Base-by-base conservation (phyloP, 2,797 vertebrate genomes). In the Enteromius viviparus region DNA sequence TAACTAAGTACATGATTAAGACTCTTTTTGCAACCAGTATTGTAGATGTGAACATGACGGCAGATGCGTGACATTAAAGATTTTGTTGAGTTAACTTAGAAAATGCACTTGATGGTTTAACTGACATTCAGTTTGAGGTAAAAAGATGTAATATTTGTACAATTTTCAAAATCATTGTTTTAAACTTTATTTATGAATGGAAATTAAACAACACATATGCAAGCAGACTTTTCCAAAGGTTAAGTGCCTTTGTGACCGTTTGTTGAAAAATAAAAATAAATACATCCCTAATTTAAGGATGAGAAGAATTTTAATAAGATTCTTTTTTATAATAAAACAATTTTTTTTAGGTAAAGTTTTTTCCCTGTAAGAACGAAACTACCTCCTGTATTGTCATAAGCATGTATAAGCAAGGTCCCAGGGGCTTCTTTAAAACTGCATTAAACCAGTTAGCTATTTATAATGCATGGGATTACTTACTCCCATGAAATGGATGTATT, bases 391-490 rank as follows among this genome's bases (percentile, higher is more conserved):
- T 55, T 79, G 19, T 82, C 32, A 84, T 69, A 45, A n/a, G 74
- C 40, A 40, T 21, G 42, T 72, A 74, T 65, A 29, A 68, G 34
- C 32, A 62, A 34, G 11, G 21, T 65, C 69, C 60, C 55, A 45
- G 58, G 79, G 87, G 64, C 74, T 78, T 65, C 29, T 64, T 82
- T 81, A 70, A 84, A 85, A 76, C 80, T 69, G 51, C 76, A 84
- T 80, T 70, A 69, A 80, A 47, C 68, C 71, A 84, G 65, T 75
- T 71, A 37, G 51, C 62, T 47, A 86, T 87, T 82, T 76, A 85
- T 84, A 82, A 87, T 89, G 81, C 85, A 87, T 80, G 55, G 32
- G 78, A 58, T 83, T n/a, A 74, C 84, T 76, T 78, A 78, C 76
- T 81, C 76, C 62, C 62, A 77, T 76, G 75, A 85, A 85, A 80